A percentile compares a stretch with the other conserved stretches of the same genome.
phyloP scores from a whole-genome alignment of 1,140 invertebrate species.

The Brachionus angularis region DNA sequence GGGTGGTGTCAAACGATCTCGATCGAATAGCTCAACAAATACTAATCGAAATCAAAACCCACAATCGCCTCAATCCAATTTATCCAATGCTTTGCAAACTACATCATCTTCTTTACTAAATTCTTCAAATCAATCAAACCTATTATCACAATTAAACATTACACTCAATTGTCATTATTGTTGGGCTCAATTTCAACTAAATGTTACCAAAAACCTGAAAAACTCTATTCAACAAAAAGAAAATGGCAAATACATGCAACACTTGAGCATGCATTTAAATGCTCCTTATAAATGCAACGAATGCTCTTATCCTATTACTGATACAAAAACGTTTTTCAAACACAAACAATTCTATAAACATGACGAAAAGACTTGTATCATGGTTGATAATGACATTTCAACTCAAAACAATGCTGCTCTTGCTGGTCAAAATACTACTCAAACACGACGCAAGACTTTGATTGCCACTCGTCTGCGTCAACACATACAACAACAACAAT shows the following conservation, averaged over 20 bases:
- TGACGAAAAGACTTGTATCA: slow-evolving; percentile 40
- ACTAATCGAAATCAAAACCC: too few species aligned
- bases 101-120: not conserved
- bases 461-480: slow-evolving; percentile 38
- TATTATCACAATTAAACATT: slow-evolving; percentile 32
- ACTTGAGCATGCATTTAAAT: slow-evolving; percentile 21
- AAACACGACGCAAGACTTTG: slow-evolving; percentile 18
- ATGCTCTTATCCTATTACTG: slow-evolving; percentile 41
- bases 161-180: slow-evolving; percentile 43
- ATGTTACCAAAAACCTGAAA: slow-evolving; percentile 17
- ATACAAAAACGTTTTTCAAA: slow-evolving; percentile 41
- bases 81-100: not conserved
- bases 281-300: slow-evolving; percentile 42
- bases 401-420: not conserved
- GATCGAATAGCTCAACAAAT: slow-evolving; percentile 6
- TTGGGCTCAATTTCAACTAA: slow-evolving; percentile 42
- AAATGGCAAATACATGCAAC: slow-evolving; percentile 42
- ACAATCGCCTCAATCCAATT: not conserved
- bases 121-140: slow-evolving; percentile 23
- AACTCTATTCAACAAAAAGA: slow-evolving; percentile 41
- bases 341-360: slow-evolving; percentile 43
- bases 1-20: slow-evolving; percentile 14
- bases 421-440: not conserved
- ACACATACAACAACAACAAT: slow-evolving; percentile 10
- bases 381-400: slow-evolving; percentile 32